These are phyloP conservation scores for Adelges cooleyi DNA, from an alignment of 1,140 invertebrate species.

Conservation along the genomic window DNA sequence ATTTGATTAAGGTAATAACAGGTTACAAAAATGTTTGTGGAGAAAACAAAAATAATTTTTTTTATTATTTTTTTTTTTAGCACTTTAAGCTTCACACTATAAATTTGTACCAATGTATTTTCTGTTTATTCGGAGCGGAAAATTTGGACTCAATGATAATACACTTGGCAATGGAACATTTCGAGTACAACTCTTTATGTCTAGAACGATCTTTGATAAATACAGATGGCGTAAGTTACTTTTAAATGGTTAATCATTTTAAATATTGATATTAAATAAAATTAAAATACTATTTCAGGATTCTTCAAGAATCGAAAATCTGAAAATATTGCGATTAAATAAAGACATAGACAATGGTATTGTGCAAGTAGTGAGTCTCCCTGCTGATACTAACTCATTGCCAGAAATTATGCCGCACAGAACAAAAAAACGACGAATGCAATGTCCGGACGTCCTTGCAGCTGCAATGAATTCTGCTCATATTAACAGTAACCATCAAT, in stretches of 20 bases:
- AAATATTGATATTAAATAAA: no score
- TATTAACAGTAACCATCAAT: background rate
- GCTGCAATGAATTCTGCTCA: background rate
- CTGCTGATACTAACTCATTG: background rate
- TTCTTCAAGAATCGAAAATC: background rate
- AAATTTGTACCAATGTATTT: conserved; percentile 10
- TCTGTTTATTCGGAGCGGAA: conserved; percentile 1
- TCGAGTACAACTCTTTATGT: conserved; percentile 16
- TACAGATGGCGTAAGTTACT: background rate
- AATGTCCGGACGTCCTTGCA: background rate
- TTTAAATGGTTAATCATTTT: no score
- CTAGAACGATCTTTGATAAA: background rate
- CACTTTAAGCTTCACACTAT: conserved; percentile 12
- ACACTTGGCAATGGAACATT: conserved; percentile 12
- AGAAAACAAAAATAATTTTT: background rate
- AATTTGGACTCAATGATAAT: background rate
- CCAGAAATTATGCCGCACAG: background rate
- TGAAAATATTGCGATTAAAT: background rate
- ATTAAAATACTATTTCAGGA: background rate
- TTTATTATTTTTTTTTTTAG: conserved; percentile 1
- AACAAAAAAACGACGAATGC: background rate
- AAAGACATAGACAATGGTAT: background rate
- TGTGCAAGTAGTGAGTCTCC: background rate
- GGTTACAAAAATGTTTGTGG: background rate
- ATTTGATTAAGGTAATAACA: conserved; percentile 1